Percentiles rank a stretch among this genome's conserved stretches.
phyloP scores from a whole-genome alignment of 2,888 invertebrate species.

The Lacanobia oleracea region DNA sequence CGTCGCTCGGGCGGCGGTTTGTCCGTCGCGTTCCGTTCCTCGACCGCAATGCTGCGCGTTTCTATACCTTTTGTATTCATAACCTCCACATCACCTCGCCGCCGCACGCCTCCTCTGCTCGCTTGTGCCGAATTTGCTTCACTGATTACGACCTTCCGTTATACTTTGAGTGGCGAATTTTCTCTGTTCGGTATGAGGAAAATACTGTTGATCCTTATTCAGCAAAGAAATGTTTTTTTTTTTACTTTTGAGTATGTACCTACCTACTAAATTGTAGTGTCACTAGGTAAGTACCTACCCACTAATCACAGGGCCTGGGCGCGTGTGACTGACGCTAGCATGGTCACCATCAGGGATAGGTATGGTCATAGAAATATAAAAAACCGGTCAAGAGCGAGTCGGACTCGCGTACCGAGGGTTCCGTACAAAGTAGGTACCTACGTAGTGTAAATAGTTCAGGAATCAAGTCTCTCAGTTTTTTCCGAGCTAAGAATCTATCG shows the following conservation, averaged over 20 bases:
- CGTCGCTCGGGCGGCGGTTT: constrained; percentile 67
- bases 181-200: constrained; percentile 16
- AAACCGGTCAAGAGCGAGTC: too few relatives aligned
- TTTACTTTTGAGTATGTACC: not conserved
- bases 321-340: too few relatives aligned
- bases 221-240: not conserved
- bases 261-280: not conserved
- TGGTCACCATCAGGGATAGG: too few relatives aligned
- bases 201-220: constrained; percentile 11
- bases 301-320: too few relatives aligned
- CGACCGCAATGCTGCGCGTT: constrained; percentile 81
- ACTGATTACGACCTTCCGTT: constrained; percentile 73
- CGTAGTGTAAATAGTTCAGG: too few relatives aligned
- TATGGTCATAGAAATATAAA: too few relatives aligned
- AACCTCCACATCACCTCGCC: constrained; percentile 83
- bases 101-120: constrained; percentile 67
- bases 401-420: too few relatives aligned
- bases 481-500: too few relatives aligned
- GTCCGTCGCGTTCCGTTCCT: constrained; percentile 81
- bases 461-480: too few relatives aligned
- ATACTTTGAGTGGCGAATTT: constrained; percentile 43
- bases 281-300: not conserved
- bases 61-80: constrained; percentile 83
- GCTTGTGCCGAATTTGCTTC: constrained; percentile 76
- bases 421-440: too few relatives aligned